Conservation (phyloP, 1,140 invertebrate genomes). For the Aricia agestis region DNA sequence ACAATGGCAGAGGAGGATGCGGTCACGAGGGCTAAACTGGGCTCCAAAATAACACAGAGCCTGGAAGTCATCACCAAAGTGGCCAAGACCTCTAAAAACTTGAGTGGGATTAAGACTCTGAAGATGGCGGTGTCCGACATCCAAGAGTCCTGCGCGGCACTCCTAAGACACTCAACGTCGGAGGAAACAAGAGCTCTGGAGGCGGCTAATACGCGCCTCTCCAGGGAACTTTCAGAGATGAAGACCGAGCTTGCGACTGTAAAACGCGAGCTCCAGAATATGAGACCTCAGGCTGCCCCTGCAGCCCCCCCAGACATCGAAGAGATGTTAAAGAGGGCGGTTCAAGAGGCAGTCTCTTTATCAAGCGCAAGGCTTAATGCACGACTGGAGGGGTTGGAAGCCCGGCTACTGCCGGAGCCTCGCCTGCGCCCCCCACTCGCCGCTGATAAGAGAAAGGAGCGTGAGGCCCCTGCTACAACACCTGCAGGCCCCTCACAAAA, state of each 20-base stretch:
- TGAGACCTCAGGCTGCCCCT: no score
- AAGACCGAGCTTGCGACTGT: no score
- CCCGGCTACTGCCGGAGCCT: conserved; percentile 7
- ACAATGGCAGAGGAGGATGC: no score
- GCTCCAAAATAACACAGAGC: neutral
- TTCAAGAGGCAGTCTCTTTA: neutral
- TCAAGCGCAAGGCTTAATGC: conserved; percentile 7
- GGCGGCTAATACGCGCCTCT: no score
- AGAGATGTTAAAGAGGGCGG: neutral
- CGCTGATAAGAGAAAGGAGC: neutral
- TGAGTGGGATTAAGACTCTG: neutral
- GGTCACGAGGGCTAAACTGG: neutral
- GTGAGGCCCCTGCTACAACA: neutral
- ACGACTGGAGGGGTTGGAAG: neutral
- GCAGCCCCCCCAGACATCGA: no score
- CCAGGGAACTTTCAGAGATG: no score
- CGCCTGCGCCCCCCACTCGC: conserved; percentile 16
- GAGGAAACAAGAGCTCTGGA: neutral
- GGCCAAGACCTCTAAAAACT: neutral
- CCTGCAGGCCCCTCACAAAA: neutral
- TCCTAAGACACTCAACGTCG: neutral
- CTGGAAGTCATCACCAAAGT: neutral
- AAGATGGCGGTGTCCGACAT: no score
- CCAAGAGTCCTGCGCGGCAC: neutral
- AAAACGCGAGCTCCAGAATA: no score